A percentile compares a stretch with the other conserved stretches of the same genome.
Conservation (phyloP, 2,113 vertebrate species). For the Corvus moneduloides region DNA sequence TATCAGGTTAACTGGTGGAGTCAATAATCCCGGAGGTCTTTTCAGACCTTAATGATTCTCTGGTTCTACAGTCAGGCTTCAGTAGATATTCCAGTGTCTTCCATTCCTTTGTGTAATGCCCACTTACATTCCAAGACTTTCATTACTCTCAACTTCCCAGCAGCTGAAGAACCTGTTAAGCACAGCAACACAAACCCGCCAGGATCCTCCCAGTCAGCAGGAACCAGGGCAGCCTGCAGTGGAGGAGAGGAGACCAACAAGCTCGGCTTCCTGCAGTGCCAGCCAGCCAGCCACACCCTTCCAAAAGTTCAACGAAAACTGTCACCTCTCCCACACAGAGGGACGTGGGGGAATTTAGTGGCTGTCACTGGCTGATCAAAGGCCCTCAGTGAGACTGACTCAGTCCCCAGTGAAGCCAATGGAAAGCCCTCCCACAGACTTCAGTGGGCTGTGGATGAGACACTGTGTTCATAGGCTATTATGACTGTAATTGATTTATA, state of each 20-base stretch:
- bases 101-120: not conserved
- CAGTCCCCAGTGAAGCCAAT: slow-evolving; percentile 9
- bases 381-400: not conserved
- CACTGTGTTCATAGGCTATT: slow-evolving; percentile 28
- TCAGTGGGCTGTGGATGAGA: slow-evolving; percentile 48
- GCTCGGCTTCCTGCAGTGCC: not conserved
- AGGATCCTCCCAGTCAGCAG: not conserved
- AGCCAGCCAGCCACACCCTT: not conserved
- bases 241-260: not conserved
- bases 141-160: not conserved
- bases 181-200: not conserved
- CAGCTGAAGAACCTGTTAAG: not conserved
- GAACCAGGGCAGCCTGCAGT: not conserved
- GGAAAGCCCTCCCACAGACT: slow-evolving; percentile 35
- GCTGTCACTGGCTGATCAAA: slow-evolving; percentile 28
- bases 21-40: not conserved
- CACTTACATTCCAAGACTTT: not conserved
- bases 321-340: not conserved
- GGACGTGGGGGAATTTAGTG: not conserved
- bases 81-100: not conserved
- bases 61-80: not conserved
- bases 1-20: not conserved
- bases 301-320: not conserved
- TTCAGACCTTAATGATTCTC: not conserved
- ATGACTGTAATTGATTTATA: slow-evolving; percentile 61